phyloP scores from a whole-genome alignment of 2,113 vertebrate genomes.

The Cardinalis cardinalis region DNA sequence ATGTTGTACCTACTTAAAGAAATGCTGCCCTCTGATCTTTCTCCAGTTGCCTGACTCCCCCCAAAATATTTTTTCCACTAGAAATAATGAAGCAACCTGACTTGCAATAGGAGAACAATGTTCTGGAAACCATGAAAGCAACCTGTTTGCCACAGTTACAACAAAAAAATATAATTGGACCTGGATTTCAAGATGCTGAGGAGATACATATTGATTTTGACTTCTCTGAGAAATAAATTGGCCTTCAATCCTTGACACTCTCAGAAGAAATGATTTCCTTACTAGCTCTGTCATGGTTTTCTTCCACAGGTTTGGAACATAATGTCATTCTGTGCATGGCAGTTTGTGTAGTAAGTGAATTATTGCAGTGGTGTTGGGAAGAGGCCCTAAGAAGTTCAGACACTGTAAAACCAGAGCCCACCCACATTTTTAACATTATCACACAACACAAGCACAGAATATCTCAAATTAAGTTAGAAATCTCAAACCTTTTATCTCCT shows the following conservation, averaged over 20 bases:
- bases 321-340: background rate
- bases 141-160: background rate
- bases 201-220: slow-evolving; percentile 36
- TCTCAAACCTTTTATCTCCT: slow-evolving; percentile 1
- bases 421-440: background rate
- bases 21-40: background rate
- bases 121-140: slow-evolving; percentile 1
- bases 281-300: background rate
- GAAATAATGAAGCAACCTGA: slow-evolving; percentile 27
- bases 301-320: background rate
- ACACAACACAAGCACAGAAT: background rate
- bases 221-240: slow-evolving; percentile 20
- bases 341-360: background rate
- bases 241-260: background rate
- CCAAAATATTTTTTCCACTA: background rate
- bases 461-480: slow-evolving; percentile 44
- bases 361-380: background rate
- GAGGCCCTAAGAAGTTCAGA: background rate
- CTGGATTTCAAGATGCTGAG: slow-evolving; percentile 37
- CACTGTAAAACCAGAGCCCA: background rate
- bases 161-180: background rate
- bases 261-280: background rate
- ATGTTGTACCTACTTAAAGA: background rate
- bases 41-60: background rate
- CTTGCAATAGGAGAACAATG: slow-evolving; percentile 15